phyloP scores from a whole-genome alignment of 2,113 vertebrate genomes.

The Eulemur macaco region DNA sequence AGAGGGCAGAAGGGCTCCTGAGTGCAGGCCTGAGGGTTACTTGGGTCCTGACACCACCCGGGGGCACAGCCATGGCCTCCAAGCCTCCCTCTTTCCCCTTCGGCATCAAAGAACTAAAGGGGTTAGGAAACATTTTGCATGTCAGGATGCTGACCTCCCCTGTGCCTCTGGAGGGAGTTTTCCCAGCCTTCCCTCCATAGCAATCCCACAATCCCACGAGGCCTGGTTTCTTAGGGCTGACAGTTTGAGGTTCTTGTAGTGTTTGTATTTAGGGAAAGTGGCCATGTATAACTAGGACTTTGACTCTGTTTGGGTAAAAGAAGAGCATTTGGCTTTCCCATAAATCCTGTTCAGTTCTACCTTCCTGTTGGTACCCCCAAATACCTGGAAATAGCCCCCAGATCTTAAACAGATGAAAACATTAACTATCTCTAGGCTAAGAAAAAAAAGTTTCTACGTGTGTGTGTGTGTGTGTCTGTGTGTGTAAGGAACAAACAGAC shows the following conservation, averaged over 20 bases:
- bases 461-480: neutral
- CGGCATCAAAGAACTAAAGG: neutral
- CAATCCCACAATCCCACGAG: neutral
- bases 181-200: neutral
- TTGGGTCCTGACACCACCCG: neutral
- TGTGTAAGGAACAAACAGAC: neutral
- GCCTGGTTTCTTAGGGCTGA: conserved; percentile 25
- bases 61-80: neutral
- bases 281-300: neutral
- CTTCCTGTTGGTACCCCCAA: neutral
- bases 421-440: neutral
- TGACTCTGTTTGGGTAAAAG: neutral
- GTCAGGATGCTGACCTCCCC: neutral
- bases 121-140: neutral
- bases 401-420: neutral
- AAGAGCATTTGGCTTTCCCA: neutral
- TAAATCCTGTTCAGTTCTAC: neutral
- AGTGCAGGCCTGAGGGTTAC: neutral
- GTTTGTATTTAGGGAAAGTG: neutral
- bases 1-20: neutral
- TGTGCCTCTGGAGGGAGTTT: too few relatives aligned
- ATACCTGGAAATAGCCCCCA: neutral
- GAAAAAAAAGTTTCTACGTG: neutral
- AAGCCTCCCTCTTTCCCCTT: neutral
- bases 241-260: neutral